A percentile compares a stretch with the other conserved stretches of the same genome.
Evolutionary conservation across 2,888 invertebrate species (phyloP).

Genomic region (Quadriops clusia): DNA sequence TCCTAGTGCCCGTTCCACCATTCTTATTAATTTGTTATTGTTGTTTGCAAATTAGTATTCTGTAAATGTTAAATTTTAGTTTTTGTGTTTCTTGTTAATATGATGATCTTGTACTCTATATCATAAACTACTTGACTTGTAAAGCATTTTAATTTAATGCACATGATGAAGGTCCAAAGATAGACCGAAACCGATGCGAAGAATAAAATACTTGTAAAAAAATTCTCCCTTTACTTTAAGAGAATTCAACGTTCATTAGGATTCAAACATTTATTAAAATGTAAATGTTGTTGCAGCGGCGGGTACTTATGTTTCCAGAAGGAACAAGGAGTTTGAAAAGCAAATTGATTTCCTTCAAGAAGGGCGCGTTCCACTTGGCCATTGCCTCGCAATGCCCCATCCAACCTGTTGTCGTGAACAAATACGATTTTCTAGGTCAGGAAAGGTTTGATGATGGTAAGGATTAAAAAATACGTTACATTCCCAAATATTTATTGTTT

Average conservation of each 20-base stretch:
- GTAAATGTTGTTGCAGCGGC: constrained; percentile 50
- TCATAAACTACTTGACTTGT: constrained; percentile 4
- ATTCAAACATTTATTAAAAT: background rate
- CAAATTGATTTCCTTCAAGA: constrained; percentile 79
- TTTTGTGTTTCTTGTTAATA: too few species aligned
- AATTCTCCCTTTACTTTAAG: too few species aligned
- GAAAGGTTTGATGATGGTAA: constrained; percentile 52
- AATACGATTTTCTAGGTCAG: constrained; percentile 58
- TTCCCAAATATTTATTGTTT: constrained; percentile 7
- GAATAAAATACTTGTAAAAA: too few species aligned
- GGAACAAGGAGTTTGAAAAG: constrained; percentile 76
- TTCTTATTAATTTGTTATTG: too few species aligned
- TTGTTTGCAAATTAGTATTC: too few species aligned
- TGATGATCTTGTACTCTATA: too few species aligned
- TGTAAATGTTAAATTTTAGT: too few species aligned
- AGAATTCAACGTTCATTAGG: background rate
- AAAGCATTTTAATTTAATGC: constrained; percentile 3
- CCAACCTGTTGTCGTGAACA: constrained; percentile 79
- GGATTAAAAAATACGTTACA: background rate
- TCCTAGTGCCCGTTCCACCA: too few species aligned
- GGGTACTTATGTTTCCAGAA: constrained; percentile 83
- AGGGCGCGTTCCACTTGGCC: constrained; percentile 92
- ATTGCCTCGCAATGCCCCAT: constrained; percentile 72
- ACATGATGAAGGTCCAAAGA: too few species aligned
- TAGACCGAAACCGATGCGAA: too few species aligned